phyloP scores from a whole-genome alignment of 2,113 vertebrate genomes.

The Psilopsiagon aurifrons region DNA sequence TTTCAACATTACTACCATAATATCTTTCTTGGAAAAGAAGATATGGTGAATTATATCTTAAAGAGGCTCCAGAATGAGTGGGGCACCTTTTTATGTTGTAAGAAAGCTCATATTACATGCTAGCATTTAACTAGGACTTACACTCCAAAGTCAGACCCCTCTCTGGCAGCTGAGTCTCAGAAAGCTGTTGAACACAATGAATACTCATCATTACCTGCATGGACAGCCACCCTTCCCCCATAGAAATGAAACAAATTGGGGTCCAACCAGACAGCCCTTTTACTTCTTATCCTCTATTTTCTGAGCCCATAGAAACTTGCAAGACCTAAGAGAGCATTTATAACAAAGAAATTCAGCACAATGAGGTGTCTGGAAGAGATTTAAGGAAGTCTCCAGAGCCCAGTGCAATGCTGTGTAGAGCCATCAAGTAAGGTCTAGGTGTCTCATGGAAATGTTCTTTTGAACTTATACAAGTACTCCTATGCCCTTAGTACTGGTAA shows the following conservation, averaged over 20 bases:
- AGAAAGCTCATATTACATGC: background rate
- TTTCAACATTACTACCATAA: background rate
- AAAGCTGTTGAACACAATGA: background rate
- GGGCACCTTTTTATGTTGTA: background rate
- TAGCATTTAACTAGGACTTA: background rate
- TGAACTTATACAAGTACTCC: background rate
- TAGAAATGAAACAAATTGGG: background rate
- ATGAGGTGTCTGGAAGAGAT: background rate
- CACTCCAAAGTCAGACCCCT: background rate
- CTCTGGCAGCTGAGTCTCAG: background rate
- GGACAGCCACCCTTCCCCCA: background rate
- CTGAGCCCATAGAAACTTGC: background rate
- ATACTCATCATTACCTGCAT: background rate
- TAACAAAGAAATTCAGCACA: background rate
- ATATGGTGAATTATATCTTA: background rate
- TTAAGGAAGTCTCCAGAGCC: background rate
- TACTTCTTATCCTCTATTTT: background rate
- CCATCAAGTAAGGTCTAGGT: background rate
- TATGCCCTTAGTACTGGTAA: background rate
- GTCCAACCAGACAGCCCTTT: background rate
- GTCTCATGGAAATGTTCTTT: background rate
- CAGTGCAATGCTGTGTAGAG: fast-evolving
- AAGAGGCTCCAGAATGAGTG: background rate
- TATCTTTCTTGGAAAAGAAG: background rate
- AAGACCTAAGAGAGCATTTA: background rate